These are phyloP conservation scores for Climacteris rufus DNA, from an alignment of 2,113 vertebrate genomes.

Conservation along the genomic window DNA sequence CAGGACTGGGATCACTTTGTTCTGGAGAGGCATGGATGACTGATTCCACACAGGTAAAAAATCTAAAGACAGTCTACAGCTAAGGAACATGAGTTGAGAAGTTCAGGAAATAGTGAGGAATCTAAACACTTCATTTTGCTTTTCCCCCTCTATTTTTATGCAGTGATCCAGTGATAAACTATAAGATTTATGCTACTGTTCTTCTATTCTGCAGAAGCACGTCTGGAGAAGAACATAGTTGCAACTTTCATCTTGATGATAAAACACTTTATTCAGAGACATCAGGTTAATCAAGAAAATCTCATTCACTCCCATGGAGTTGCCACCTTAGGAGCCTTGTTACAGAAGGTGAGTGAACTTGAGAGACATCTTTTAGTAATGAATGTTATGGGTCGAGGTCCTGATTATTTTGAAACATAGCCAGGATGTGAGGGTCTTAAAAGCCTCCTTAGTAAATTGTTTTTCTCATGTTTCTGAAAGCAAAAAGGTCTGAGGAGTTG, in stretches of 20 bases:
- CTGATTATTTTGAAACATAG: not conserved
- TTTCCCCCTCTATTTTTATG: not conserved
- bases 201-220: slow-evolving; percentile 82
- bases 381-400: not conserved
- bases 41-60: not conserved
- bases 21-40: not conserved
- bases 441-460: not conserved
- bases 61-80: not conserved
- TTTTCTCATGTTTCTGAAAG: not conserved
- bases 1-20: not conserved
- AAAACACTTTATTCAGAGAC: slow-evolving; percentile 94
- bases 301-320: slow-evolving; percentile 87
- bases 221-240: slow-evolving; percentile 90
- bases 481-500: not conserved
- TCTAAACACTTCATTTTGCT: not conserved
- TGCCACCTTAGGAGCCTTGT: slow-evolving; percentile 84
- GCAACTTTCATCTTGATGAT: slow-evolving; percentile 92
- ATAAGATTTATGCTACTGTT: not conserved
- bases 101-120: not conserved
- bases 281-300: slow-evolving; percentile 92
- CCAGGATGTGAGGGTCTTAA: not conserved
- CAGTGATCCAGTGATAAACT: not conserved
- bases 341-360: slow-evolving; percentile 84
- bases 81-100: not conserved
- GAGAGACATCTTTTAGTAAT: not conserved